Evolutionary conservation across 2,888 invertebrate species (phyloP), one percentile per base, ranked within the genome.

Genomic region (Taphrorychus bicolor): DNA sequence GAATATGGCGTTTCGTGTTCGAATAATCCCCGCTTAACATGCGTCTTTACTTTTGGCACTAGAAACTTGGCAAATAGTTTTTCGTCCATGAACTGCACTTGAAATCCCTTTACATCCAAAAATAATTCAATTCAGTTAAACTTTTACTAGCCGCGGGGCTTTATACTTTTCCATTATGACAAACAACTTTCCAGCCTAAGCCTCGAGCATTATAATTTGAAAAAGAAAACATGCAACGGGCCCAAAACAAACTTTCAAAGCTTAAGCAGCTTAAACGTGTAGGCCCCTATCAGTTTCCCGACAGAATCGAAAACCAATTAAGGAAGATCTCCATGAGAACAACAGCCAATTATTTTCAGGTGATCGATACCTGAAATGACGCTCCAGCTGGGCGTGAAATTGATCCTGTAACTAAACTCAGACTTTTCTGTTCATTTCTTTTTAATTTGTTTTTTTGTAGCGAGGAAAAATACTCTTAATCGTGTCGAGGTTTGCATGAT

Each of bases 331-430:
- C 17, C 42, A 53, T 53, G 53, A 52, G 23, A 56, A 40, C 56
- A 56, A 40, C 18, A 56, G 60, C 53, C 53, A 60, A 60, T 60
- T 60, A 61, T 61, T 53, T 61, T 42, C 53, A 32, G 42, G 19
- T 53, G 53, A 61, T 61, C 53, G 60, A 53, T 53, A 53, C 53
- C 42, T 23, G 42, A 23, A 53, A 45, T 52, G 16, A 23, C 40
- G 59, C 52, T 49, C 32, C 51, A 40, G 40, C 52, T 23, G 19
- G 23, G 42, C 60, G 24, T 42, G 45, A 53, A 61, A 61, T 61
- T 61, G 60, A 23, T 53, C 53, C 53, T 53, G 32, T 32, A 32
- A 32, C 32, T 32, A 32, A n/a, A 32, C 32, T 32, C 32, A n/a
- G 32, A 9, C 32, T 32, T 11, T 32, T 11, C 11, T 32, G 32